Conservation (phyloP, 2,888 invertebrate genomes). For the Thysanoteuthis rhombus region DNA sequence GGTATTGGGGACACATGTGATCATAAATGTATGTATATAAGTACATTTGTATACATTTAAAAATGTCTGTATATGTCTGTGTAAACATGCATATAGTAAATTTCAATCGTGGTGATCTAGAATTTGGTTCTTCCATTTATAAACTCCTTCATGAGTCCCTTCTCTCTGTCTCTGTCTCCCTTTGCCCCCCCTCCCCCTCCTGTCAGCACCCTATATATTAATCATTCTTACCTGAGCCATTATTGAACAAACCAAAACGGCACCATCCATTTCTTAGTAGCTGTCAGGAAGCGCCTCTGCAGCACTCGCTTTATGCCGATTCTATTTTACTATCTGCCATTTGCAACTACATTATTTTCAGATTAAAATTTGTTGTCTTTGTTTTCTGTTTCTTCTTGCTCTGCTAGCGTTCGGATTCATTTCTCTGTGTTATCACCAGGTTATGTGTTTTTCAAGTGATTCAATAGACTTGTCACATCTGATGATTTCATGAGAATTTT, state of each 20-base stretch:
- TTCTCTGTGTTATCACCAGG: not conserved
- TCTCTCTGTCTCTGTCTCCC: not conserved
- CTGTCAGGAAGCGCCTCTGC: not conserved
- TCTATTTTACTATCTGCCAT: not conserved
- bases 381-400: not conserved
- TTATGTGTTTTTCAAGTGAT: not conserved
- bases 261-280: not conserved
- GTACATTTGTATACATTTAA: not conserved
- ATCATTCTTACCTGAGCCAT: not conserved
- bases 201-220: not conserved
- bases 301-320: not conserved
- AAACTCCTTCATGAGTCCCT: too few relatives aligned
- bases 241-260: not conserved
- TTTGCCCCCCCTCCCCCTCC: not conserved
- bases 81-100: not conserved
- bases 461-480: not conserved
- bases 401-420: not conserved
- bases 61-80: not conserved
- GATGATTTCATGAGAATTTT: not conserved
- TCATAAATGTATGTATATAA: not conserved
- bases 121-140: too few relatives aligned
- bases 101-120: too few relatives aligned
- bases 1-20: not conserved
- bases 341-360: not conserved
- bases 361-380: not conserved